Base-by-base conservation (phyloP, 2,888 invertebrate species). In the Agriopis marginaria region DNA sequence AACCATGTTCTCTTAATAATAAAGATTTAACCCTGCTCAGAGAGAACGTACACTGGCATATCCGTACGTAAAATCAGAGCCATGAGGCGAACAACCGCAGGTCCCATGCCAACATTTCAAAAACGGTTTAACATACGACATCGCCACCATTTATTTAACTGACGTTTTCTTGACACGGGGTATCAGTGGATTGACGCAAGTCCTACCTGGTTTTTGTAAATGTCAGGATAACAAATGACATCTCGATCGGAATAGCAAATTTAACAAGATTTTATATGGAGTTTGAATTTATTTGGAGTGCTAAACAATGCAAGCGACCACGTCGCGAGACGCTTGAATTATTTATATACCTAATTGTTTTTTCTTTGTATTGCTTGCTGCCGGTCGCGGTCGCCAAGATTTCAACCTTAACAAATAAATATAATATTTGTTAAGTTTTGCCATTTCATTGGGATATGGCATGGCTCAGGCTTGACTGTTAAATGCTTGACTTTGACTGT, bases 71-170 rank as follows among this genome's bases (percentile, higher is more conserved):
- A 71, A 76, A 75, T 75, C 72, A 71, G 63, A 59, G 72, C 54
- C 72, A 65, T 59, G 63, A 58, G 68, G 55, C 70, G 62, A 59
- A 54, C 58, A 51, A 66, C 72, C 72, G 63, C 71, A 69, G 69
- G 65, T 66, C 68, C 70, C 71, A 56, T 66, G 63, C 63, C 60
- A 69, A 73, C 75, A 71, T 76, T 75, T 72, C 72, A 66, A 71
- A 73, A 75, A 66, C 71, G 64, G 69, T 70, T 70, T 68, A 73
- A 72, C 73, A 72, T 69, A 71, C 68, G 61, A 64, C 73, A 54
- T 62, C 53, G 14, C 51, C 66, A 75, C 76, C 76, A 76, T 75
- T 76, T 75, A 74, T 76, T 71, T 67, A 60, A 62, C 58, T 40
- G 73, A 64, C 73, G 51, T 68, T 73, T 74, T 73, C 75, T 64